Base-by-base conservation (phyloP, 2,797 vertebrate genomes). In the Tympanoctomys barrerae region DNA sequence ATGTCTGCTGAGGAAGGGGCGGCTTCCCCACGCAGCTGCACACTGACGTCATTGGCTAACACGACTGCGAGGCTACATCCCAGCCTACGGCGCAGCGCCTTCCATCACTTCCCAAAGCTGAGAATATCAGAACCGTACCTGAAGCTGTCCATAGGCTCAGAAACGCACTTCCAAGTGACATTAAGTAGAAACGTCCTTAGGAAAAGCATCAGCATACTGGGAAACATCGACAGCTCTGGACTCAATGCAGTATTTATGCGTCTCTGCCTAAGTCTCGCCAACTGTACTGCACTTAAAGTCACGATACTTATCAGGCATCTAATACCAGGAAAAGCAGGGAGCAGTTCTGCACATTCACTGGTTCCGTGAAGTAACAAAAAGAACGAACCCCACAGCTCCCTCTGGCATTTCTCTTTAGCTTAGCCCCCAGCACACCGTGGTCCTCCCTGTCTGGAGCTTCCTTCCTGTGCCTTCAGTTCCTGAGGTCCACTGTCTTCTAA, bases 311-410 rank as follows among this genome's bases (percentile, higher is more conserved):
- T 52, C 4, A 85, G 77, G 89, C 96, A 66, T 36, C 75, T 4
- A 11, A 96, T 91, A 96, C 90, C 96, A 96, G 94, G 96, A 95
- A 98, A 97, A 95, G 73, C 97, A 77, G 96, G 91, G 97, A 89
- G 97, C 84, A 33, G 28, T 68, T 97, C 97, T 97, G 86, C 91
- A 91, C 78, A 78, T 95, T 92, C 96, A 61, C 85, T 85, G 0
- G 73, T 96, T 96, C 93, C 90, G 92, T 10, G 95, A 94, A 61
- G 91, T 82, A 97, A 95, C 90, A 98, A 77, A 95, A 95, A 87
- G 62, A 93, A 96, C 96, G 95, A 36, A 83, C 14, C 6, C 79
- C 90, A 71, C 33, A 57, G 82, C 94, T 97, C 96, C 85, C 94
- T 85, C 91, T 83, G 94, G 83, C 52, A 95, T 36, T 88, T 86